phyloP scores from a whole-genome alignment of 64 coral and sea anemone species.

The Montipora cactus region DNA sequence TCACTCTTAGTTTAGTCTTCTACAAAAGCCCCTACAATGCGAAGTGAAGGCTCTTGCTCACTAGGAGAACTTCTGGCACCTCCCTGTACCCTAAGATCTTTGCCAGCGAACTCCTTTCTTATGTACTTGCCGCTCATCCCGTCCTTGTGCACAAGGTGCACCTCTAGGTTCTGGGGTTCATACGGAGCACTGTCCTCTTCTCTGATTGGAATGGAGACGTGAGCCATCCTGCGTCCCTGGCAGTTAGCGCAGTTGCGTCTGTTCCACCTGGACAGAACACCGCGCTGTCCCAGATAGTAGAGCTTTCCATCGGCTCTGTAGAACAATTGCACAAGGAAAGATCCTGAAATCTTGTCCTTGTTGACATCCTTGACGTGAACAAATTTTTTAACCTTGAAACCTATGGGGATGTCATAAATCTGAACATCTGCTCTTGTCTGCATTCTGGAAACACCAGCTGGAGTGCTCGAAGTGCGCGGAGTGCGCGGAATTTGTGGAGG shows the following conservation, averaged over 20 bases:
- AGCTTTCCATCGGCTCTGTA: slow-evolving; percentile 42
- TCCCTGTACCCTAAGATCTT: background rate
- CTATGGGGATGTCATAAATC: background rate
- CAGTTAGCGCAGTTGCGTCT: slow-evolving; percentile 46
- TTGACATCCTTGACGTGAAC: slow-evolving; percentile 25
- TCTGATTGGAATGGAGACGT: slow-evolving; percentile 31
- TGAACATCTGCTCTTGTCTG: background rate
- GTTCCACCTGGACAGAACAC: slow-evolving; percentile 54
- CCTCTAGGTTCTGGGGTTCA: slow-evolving; percentile 34
- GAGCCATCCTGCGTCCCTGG: slow-evolving; percentile 44
- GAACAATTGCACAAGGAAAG: slow-evolving; percentile 57
- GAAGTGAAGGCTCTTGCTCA: slow-evolving; percentile 31
- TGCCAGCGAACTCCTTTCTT: background rate
- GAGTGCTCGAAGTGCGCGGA: background rate
- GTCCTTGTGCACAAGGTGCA: slow-evolving; percentile 43
- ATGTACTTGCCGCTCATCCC: slow-evolving; percentile 23
- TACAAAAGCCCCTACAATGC: slow-evolving; percentile 13
- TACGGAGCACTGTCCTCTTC: slow-evolving; percentile 1
- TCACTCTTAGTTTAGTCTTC: slow-evolving; percentile 21
- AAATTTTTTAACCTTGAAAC: slow-evolving; percentile 30
- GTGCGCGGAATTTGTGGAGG: no score
- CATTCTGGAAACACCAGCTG: background rate
- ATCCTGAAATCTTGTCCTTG: slow-evolving; percentile 63
- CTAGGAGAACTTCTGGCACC: slow-evolving; percentile 7
- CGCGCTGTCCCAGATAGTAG: slow-evolving; percentile 52